Evolutionary conservation across 1,140 invertebrate species (phyloP).

Genomic region (Drosophila novamexicana): DNA sequence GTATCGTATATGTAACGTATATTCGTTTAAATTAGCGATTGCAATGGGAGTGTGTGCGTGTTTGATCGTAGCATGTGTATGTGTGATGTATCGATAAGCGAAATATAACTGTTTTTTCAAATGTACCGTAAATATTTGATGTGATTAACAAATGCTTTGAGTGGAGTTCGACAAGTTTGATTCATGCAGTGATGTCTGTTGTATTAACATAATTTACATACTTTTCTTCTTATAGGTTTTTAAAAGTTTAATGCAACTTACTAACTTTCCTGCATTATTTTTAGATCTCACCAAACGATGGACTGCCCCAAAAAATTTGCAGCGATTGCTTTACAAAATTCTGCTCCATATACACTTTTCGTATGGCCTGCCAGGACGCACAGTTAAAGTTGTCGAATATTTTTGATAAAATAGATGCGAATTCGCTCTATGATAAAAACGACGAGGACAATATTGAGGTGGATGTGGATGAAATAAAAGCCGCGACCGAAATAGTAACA

Average conservation of each 20-base stretch:
- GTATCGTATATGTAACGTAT: neutral
- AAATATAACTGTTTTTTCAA: no score
- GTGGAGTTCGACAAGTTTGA: no score
- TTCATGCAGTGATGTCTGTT: no score
- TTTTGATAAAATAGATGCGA: constrained; percentile 80
- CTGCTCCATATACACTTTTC: constrained; percentile 74
- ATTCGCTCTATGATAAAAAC: constrained; percentile 51
- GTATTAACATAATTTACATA: no score
- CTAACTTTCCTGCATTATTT: neutral
- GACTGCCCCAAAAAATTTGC: constrained; percentile 78
- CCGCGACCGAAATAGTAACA: constrained; percentile 15
- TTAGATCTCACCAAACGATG: constrained; percentile 76
- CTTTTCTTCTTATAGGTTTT: neutral
- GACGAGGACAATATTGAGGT: constrained; percentile 20
- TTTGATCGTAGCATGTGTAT: neutral
- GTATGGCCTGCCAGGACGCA: constrained; percentile 71
- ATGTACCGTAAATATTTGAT: no score
- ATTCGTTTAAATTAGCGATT: neutral
- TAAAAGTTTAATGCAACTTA: no score
- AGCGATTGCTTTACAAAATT: constrained; percentile 80
- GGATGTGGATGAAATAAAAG: constrained; percentile 3
- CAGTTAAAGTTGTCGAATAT: constrained; percentile 74
- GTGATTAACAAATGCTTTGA: no score
- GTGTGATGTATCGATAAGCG: neutral
- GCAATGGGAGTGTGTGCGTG: neutral